A percentile compares a stretch with the other conserved stretches of the same genome.
Evolutionary conservation across 2,113 vertebrate genomes (phyloP).

Genomic region (Ochotona curzoniae): DNA sequence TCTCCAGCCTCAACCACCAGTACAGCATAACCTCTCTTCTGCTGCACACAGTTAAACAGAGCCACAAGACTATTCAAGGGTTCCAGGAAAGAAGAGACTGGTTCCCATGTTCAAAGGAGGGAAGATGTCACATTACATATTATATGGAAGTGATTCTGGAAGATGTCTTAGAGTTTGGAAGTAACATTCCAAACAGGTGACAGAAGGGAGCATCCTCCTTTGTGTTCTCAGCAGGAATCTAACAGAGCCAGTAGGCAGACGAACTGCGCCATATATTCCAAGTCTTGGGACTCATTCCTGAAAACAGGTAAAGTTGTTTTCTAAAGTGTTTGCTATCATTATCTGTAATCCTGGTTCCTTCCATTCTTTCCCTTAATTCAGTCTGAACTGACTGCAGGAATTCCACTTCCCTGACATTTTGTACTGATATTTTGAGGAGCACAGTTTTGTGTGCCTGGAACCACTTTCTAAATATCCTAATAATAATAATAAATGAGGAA

Average conservation of each 20-base stretch:
- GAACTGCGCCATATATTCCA: fast-evolving
- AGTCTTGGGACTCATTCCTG: not conserved
- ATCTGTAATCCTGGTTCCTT: not conserved
- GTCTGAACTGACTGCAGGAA: not conserved
- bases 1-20: not conserved
- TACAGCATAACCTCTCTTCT: not conserved
- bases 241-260: not conserved
- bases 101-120: not conserved
- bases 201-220: not conserved
- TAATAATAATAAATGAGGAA: not conserved
- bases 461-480: not conserved
- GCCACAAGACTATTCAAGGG: not conserved
- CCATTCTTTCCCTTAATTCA: not conserved
- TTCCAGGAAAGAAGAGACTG: not conserved
- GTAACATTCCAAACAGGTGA: not conserved
- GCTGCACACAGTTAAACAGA: not conserved
- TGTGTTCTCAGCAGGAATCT: not conserved
- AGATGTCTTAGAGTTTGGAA: not conserved
- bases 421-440: not conserved
- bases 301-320: not conserved
- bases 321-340: too few relatives aligned
- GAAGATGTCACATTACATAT: not conserved
- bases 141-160: not conserved
- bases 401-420: not conserved
- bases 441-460: not conserved